Conservation (phyloP, 1,140 invertebrate species). For the Atta texana region DNA sequence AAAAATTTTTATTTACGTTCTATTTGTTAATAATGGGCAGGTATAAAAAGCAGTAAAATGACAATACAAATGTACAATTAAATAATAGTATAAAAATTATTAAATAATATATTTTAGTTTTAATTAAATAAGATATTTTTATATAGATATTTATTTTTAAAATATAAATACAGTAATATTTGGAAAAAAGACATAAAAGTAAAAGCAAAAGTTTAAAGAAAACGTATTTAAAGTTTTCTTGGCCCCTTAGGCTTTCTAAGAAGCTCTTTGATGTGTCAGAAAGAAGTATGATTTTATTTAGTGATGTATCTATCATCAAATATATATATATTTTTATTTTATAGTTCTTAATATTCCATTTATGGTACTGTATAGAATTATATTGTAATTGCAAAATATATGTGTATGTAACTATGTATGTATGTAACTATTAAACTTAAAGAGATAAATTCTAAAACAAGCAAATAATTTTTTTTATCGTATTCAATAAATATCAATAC, state of each 20-base stretch:
- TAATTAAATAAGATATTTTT: constrained; percentile 9
- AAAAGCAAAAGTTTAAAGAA: neutral
- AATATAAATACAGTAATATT: neutral
- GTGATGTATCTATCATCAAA: too few relatives aligned
- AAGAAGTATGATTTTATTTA: neutral
- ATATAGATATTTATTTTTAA: neutral
- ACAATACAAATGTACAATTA: neutral
- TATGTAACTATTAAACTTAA: neutral
- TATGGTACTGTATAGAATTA: too few relatives aligned
- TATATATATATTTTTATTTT: constrained; percentile 7
- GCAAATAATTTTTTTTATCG: neutral
- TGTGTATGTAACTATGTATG: neutral
- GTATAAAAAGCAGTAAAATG: neutral
- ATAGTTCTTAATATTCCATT: too few relatives aligned
- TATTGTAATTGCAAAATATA: neutral
- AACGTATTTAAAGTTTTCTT: neutral
- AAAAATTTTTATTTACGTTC: neutral
- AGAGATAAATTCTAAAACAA: neutral
- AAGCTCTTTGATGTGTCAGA: constrained; percentile 17
- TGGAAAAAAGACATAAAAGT: neutral
- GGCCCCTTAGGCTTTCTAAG: neutral
- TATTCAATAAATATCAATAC: neutral
- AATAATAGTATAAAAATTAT: neutral
- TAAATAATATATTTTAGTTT: neutral
- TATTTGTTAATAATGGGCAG: neutral